Conservation (phyloP, 92 coral and sea anemone species). For the Zoanthus gigantus region DNA sequence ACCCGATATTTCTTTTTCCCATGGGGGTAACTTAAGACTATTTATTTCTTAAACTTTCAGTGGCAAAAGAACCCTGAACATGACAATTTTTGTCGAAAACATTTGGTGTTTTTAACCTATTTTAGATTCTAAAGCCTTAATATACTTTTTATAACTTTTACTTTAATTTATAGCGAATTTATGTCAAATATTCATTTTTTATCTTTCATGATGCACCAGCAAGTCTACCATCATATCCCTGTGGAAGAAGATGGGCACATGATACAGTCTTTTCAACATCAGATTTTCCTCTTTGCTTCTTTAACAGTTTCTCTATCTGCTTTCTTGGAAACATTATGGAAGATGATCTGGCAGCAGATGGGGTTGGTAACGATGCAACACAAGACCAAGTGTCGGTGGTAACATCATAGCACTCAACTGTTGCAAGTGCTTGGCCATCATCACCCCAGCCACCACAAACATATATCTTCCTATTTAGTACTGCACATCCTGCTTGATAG, state of each 20-base stretch:
- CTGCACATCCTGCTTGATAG: slow-evolving; percentile 95
- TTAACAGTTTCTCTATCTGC: slow-evolving; percentile 81
- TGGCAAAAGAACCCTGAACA: too few species aligned
- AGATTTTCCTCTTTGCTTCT: slow-evolving; percentile 48
- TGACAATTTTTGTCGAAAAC: too few species aligned
- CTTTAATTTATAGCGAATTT: too few species aligned
- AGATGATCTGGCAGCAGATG: slow-evolving; percentile 94
- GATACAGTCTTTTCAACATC: slow-evolving; percentile 44
- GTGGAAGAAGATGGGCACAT: background rate
- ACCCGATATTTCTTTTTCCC: too few species aligned
- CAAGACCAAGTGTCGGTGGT: slow-evolving; percentile 85
- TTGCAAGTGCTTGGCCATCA: slow-evolving; percentile 78
- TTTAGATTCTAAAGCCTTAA: too few species aligned
- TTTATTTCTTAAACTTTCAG: too few species aligned
- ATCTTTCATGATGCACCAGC: slow-evolving; percentile 6
- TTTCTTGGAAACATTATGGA: slow-evolving; percentile 86
- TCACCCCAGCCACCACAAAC: slow-evolving; percentile 99
- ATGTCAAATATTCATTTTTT: too few species aligned
- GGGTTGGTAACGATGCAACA: slow-evolving; percentile 85
- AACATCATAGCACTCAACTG: slow-evolving; percentile 91
- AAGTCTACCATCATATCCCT: slow-evolving; percentile 33
- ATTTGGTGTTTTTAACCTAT: too few species aligned
- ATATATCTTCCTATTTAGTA: slow-evolving; percentile 82
- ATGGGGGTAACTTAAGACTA: too few species aligned
- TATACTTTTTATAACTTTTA: too few species aligned